A percentile compares a stretch with the other conserved stretches of the same genome.
Evolutionary conservation across 1,140 invertebrate species (phyloP).

Genomic region (Wiebesia pumilae): DNA sequence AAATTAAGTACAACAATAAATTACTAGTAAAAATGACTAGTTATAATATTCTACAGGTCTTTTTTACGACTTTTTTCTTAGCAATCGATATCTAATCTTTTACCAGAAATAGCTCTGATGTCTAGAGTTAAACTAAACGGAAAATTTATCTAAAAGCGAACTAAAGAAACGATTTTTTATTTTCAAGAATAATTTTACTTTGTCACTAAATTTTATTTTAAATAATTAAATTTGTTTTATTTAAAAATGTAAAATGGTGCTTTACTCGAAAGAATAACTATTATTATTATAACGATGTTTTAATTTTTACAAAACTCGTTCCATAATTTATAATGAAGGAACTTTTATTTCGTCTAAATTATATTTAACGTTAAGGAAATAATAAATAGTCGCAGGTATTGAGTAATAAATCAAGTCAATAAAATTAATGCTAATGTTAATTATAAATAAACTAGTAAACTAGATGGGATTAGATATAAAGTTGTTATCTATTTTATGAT

Average conservation of each 20-base stretch:
- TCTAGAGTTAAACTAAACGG: neutral
- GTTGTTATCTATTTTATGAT: neutral
- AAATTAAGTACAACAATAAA: neutral
- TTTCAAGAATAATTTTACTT: neutral
- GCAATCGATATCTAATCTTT: neutral
- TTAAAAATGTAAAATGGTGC: neutral
- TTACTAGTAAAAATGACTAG: neutral
- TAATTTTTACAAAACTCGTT: neutral
- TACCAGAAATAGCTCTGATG: neutral
- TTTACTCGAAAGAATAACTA: neutral
- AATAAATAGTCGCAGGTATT: neutral
- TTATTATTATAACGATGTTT: neutral
- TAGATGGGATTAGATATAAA: neutral
- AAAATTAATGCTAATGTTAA: neutral
- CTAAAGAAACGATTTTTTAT: neutral
- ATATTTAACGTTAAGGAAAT: neutral
- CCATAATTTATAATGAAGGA: neutral
- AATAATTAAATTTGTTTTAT: neutral
- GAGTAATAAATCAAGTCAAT: neutral
- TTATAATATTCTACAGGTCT: neutral
- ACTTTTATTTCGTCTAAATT: neutral
- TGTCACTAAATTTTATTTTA: neutral
- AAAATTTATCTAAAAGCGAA: neutral
- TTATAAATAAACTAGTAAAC: neutral
- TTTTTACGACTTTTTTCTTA: slow-evolving; percentile 4